Base-by-base conservation (phyloP, 2,888 invertebrate genomes). In the Tachina fera region DNA sequence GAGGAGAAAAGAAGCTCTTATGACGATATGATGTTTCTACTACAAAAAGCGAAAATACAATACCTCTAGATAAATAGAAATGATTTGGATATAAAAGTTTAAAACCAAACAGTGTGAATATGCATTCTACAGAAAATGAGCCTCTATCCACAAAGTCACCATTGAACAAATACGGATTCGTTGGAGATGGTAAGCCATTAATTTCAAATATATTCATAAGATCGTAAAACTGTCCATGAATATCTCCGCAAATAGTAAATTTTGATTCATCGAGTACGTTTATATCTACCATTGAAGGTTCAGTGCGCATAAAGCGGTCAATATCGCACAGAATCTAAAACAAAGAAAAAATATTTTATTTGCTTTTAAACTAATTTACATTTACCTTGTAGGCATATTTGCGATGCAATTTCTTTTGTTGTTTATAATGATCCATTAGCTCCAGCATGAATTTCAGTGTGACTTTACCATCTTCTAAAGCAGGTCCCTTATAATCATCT, bases 91-190 rank as follows among this genome's bases (percentile, higher is more conserved):
- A 99, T 68, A 99, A 94, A 87, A 99, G 94, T 93, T 99, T 99
- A 93, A 97, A 99, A 87, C 98, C 97, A 93, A 99, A 98, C 87
- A 99, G 94, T 10, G 97, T 97, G 92, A 99, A 98, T 91, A 99
- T 99, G 92, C 99, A 99, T 94, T 99, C 99, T 45, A 99, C 99
- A 49, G 99, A 99, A 93, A 99, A 99, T 0, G 99, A 99, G 14
- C 99, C 99, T 93, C 99, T 94, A 93, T 99, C 99, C 19, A 99
- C 99, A 93, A 99, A 99, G 94, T 99, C 99, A 84, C 99, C 99
- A 93, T 99, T 99, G 93, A 99, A 99, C 88, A 99, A 94, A 93
- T 99, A 99, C 74, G 99, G 99, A 94, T 99, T 99, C 43, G 95
- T 95, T 91, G 96, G 89, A 0, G 98, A 98, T 9, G 99, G 99